These are phyloP conservation scores for Scytalopus superciliaris DNA, from an alignment of 2,113 vertebrate species.

Conservation along the genomic window DNA sequence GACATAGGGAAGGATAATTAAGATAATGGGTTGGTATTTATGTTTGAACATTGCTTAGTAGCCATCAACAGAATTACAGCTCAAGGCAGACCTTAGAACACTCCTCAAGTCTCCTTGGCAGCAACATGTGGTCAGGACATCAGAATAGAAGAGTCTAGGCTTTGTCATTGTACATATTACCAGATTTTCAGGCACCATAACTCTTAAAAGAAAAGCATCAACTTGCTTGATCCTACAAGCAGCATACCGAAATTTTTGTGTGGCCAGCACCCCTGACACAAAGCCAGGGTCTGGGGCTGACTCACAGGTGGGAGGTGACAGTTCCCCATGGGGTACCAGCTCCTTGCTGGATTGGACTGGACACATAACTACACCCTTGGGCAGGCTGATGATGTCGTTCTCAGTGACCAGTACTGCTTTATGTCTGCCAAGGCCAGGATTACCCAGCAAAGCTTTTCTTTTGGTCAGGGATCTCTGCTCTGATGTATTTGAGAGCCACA, in stretches of 20 bases:
- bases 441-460: neutral
- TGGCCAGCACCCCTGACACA: neutral
- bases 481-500: neutral
- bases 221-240: neutral
- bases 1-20: constrained; percentile 24
- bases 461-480: neutral
- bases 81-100: neutral
- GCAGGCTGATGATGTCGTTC: neutral
- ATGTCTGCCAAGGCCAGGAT: neutral
- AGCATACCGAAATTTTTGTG: neutral
- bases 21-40: neutral
- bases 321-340: neutral
- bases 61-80: neutral
- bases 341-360: neutral
- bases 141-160: neutral
- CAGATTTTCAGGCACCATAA: neutral
- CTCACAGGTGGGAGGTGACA: neutral
- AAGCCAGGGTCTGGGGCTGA: neutral
- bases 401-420: neutral
- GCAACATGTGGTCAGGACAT: neutral
- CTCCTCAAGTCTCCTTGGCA: neutral
- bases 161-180: neutral
- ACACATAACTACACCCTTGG: neutral
- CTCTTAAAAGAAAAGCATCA: neutral
- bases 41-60: neutral